These are phyloP conservation scores for Pseudococcus viburni DNA, from an alignment of 2,888 invertebrate species.

Conservation along the genomic window DNA sequence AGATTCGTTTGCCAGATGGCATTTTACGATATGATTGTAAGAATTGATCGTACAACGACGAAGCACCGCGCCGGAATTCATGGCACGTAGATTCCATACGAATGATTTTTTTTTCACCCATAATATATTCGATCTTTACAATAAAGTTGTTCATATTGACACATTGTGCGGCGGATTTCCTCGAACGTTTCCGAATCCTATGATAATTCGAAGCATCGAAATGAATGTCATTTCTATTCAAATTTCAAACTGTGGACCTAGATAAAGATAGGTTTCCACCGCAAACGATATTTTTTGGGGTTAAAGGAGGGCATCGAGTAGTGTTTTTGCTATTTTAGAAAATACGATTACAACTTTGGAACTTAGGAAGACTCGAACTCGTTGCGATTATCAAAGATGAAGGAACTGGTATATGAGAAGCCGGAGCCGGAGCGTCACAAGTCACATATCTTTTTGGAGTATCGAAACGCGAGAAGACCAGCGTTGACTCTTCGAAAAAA, in stretches of 20 bases:
- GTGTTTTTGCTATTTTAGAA: no score
- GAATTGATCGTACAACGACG: not conserved
- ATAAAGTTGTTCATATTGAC: constrained; percentile 39
- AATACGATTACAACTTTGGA: not conserved
- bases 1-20: not conserved
- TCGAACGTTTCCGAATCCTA: not conserved
- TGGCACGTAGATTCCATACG: not conserved
- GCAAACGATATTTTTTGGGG: not conserved
- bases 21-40: constrained; percentile 9
- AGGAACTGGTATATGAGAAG: not conserved
- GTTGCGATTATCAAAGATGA: constrained; percentile 24
- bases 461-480: constrained; percentile 18
- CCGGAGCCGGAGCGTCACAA: not conserved
- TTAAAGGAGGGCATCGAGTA: no score
- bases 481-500: constrained; percentile 14
- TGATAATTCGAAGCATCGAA: not conserved
- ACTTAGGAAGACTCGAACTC: not conserved
- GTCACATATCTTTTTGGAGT: constrained; percentile 41
- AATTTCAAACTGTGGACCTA: constrained; percentile 1
- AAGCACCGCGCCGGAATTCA: not conserved
- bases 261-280: not conserved
- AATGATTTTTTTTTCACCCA: not conserved
- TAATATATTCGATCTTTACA: not conserved
- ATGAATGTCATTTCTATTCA: not conserved
- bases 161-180: not conserved